Base-by-base conservation (phyloP, 2,797 vertebrate genomes). In the Zenarchopterus dispar region DNA sequence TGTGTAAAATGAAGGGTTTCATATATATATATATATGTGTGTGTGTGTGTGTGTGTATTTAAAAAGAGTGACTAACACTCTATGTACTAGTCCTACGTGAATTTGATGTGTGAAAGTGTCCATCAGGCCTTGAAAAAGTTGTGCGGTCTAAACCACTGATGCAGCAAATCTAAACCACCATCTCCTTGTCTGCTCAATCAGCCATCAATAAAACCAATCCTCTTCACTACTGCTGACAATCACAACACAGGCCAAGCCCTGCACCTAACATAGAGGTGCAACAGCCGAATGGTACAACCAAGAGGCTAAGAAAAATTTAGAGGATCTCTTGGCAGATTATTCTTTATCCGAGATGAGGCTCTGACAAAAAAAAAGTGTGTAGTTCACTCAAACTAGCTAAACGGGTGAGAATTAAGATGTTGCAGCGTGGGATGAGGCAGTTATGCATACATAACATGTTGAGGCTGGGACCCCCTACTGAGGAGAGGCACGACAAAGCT, bases 401-500 rank as follows among this genome's bases (percentile, higher is more conserved):
- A 93, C 65, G 82, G 84, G 78, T 74, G 82, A 91, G 86, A 88
- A 90, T 93, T 86, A 92, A 92, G 91, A 92, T 84, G 88, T 92
- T 91, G 91, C 84, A 91, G 76, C 74, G 43, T 88, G 88, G 89
- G 91, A 92, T 88, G 89, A 92, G 93, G 92, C 93, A 85, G 83
- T 88, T 93, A 93, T 95, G 94, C 94, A 93, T 88, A 89, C 86
- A 92, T 92, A 95, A 93, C 90, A 92, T 93, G 93, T 92, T 93
- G 95, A 92, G 92, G 94, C 93, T 93, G 92, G 91, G 94, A 94
- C 91, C 92, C 92, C 96, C 95, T 88, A 94, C 95, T 95, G 95
- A 67, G 95, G 89, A 78, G 88, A 95, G 93, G 91, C 93, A 89
- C 89, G 90, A 94, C 94, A 94, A 95, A 95, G 94, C 94, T 91